A percentile compares a stretch with the other conserved stretches of the same genome.
Evolutionary conservation across 92 coral and sea anemone species (phyloP).

Genomic region (Palythoa heliodiscus): DNA sequence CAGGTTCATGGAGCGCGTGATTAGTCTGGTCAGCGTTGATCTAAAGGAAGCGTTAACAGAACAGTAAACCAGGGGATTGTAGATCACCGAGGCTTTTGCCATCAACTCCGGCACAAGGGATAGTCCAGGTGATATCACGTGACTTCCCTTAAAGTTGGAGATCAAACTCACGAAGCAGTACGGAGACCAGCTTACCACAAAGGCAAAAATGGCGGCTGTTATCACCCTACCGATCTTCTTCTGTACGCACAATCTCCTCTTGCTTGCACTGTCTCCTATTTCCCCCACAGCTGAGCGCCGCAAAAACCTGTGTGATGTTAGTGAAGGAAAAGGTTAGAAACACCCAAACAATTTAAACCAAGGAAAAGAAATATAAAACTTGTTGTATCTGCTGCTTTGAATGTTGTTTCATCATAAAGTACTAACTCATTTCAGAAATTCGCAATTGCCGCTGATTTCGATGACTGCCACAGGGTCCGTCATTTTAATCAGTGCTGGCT

Average conservation of each 20-base stretch:
- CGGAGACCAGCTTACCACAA: slow-evolving; percentile 68
- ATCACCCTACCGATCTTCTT: slow-evolving; percentile 55
- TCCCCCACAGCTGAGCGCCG: background rate
- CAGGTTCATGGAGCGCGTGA: background rate
- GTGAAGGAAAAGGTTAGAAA: background rate
- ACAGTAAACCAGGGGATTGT: slow-evolving; percentile 40
- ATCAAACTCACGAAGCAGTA: slow-evolving; percentile 55
- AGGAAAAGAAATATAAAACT: too few relatives aligned
- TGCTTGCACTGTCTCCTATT: slow-evolving; percentile 17
- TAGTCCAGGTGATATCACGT: slow-evolving; percentile 41
- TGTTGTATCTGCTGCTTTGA: too few relatives aligned
- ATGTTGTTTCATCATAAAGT: too few relatives aligned
- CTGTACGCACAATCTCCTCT: background rate
- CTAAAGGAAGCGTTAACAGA: background rate
- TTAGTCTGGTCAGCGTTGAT: background rate
- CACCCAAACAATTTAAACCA: background rate
- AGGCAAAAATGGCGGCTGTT: slow-evolving; percentile 49
- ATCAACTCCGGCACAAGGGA: slow-evolving; percentile 66
- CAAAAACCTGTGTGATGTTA: background rate
- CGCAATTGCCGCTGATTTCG: too few relatives aligned
- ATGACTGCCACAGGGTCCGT: too few relatives aligned
- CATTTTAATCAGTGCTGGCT: too few relatives aligned
- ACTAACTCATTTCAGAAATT: too few relatives aligned
- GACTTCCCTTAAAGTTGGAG: slow-evolving; percentile 47
- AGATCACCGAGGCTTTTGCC: slow-evolving; percentile 70